These are phyloP conservation scores for Lineus longissimus DNA, from an alignment of 1,140 invertebrate genomes.

Conservation along the genomic window DNA sequence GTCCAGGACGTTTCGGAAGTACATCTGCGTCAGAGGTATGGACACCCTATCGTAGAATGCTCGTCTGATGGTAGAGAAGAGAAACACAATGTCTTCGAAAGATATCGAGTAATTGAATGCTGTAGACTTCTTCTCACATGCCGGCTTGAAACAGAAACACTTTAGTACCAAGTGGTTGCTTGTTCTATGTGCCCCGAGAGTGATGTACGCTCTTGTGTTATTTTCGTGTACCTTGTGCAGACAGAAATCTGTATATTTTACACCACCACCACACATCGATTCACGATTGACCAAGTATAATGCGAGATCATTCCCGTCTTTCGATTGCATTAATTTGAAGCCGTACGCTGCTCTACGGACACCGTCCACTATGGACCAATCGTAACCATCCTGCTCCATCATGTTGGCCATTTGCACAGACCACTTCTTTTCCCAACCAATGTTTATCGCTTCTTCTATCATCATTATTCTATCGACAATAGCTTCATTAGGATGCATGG, in stretches of 20 bases:
- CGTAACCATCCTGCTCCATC: constrained; percentile 3
- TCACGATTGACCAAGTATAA: constrained; percentile 1
- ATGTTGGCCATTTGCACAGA: constrained; percentile 3
- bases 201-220: not conserved
- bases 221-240: constrained; percentile 2
- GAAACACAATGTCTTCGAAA: constrained; percentile 4
- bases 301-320: constrained; percentile 1
- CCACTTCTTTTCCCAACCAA: not conserved
- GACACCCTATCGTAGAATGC: not conserved
- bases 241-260: constrained; percentile 6
- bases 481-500: constrained; percentile 3
- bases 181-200: not conserved
- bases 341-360: not conserved
- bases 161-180: constrained; percentile 4
- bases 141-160: constrained; percentile 4
- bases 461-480: constrained; percentile 2
- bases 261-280: not conserved
- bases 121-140: not conserved
- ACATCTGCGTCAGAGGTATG: not conserved
- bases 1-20: constrained; percentile 6
- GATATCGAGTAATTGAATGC: constrained; percentile 4
- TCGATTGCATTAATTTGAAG: constrained; percentile 7
- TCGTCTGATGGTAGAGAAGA: not conserved
- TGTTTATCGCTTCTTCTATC: constrained; percentile 1
- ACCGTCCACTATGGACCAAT: constrained; percentile 2